Evolutionary conservation across 1,140 invertebrate genomes (phyloP).

Genomic region (Subanguina moxae): DNA sequence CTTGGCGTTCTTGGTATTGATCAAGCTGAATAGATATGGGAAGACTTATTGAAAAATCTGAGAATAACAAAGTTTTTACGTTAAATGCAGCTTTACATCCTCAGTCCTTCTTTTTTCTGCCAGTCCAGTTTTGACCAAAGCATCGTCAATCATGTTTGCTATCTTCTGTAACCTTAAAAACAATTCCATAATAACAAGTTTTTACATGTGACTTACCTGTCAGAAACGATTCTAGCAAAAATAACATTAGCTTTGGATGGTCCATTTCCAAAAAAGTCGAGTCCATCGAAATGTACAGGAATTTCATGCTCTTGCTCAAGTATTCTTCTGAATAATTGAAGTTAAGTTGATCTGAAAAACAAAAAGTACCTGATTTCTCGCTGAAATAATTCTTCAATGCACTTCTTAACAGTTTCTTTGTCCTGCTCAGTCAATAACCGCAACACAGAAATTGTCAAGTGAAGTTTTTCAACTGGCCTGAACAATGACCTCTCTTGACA

Average conservation of each 20-base stretch:
- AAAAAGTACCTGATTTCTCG: slow-evolving; percentile 20
- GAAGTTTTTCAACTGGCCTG: slow-evolving; percentile 18
- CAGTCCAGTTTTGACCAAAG: slow-evolving; percentile 10
- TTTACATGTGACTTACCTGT: slow-evolving; percentile 6
- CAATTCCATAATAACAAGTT: neutral
- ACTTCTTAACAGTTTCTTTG: slow-evolving; percentile 10
- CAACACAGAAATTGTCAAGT: slow-evolving; percentile 30
- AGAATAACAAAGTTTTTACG: neutral
- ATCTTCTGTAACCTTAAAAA: slow-evolving; percentile 26
- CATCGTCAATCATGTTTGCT: slow-evolving; percentile 20
- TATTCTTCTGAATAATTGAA: slow-evolving; percentile 17
- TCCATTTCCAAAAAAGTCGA: slow-evolving; percentile 10
- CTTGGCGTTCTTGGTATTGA: neutral
- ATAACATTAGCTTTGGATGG: slow-evolving; percentile 11
- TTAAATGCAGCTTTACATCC: slow-evolving; percentile 25
- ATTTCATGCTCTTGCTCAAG: neutral
- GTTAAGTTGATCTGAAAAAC: neutral
- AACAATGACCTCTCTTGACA: slow-evolving; percentile 18
- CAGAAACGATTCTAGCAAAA: slow-evolving; percentile 16
- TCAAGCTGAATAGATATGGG: neutral
- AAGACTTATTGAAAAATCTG: too few species aligned
- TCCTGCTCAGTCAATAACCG: slow-evolving; percentile 25
- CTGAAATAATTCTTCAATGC: slow-evolving; percentile 20
- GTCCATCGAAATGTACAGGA: slow-evolving; percentile 9
- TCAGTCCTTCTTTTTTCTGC: slow-evolving; percentile 9